Evolutionary conservation across 1,140 invertebrate species (phyloP), one percentile per base, ranked within the genome.

Genomic region (Meloidogyne floridensis): DNA sequence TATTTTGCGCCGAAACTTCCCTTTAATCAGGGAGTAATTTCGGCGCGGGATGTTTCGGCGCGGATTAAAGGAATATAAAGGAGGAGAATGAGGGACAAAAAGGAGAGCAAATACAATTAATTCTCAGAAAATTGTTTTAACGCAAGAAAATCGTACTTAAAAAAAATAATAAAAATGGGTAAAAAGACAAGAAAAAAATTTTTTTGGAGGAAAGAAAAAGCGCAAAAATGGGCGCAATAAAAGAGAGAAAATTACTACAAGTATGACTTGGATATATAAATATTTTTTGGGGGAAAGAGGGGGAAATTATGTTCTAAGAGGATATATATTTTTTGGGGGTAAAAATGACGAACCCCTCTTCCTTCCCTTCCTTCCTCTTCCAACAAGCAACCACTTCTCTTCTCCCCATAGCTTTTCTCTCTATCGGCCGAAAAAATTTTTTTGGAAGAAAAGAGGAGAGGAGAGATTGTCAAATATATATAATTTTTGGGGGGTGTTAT

Each of bases 401-500:
- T 32, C 32, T 32, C 32, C 32, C 32, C 32, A 32, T 2, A 32
- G 32, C 32, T 32, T 32, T 32, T 32, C 32, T 32, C 32, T 73
- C 15, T 43, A 47, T 13, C 15, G 11, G 42, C 15, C 15, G 72
- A 11, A 72, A 69, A 79, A 65, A 20, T 53, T 32, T 15, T 9
- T 9, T 70, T 53, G 20, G 47, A 15, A 11, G 47, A 54, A 32
- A 32, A 32, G 1, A 32, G 32, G 32, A 32, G 32, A 32, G 32
- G 32, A 32, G 32, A 32, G 32, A 32, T 32, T 32, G 32, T 32
- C 32, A 32, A 32, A 32, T 32, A 32, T 32, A 43, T 42, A 43
- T 77, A 3, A 65, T 65, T 65, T 65, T 65, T 59, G n/a, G 15
- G 15, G 59, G 59, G 59, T 65, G 59, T 65, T 65, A 65, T 65